Evolutionary conservation across 35 echinoderm and acorn worm genomes (phyloP).

Genomic region (Patiria miniata): DNA sequence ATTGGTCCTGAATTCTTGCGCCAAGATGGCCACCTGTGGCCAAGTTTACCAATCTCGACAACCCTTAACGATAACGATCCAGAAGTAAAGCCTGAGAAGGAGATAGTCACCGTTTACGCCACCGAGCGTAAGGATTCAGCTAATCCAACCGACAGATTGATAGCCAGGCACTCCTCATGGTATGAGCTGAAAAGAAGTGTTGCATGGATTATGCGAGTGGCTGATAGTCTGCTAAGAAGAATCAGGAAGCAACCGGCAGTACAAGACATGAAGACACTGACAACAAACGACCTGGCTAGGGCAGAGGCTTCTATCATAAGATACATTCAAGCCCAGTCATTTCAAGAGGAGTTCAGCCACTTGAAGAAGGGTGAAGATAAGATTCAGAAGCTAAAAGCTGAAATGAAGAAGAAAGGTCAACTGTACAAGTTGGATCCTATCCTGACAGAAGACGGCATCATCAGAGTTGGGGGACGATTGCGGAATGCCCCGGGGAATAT

Average conservation of each 20-base stretch:
- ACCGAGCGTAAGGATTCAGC: not conserved
- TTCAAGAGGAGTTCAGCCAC: not conserved
- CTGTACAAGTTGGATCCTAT: not conserved
- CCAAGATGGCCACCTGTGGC: constrained; percentile 15
- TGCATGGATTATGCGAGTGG: not conserved
- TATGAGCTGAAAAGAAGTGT: constrained; percentile 38
- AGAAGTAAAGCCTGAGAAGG: constrained; percentile 15
- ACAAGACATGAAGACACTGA: not conserved
- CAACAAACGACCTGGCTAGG: not conserved
- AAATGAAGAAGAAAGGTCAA: not conserved
- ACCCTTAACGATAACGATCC: constrained; percentile 25
- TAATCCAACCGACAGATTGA: constrained; percentile 29
- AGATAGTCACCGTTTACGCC: not conserved
- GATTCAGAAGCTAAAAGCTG: no score
- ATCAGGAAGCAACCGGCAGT: not conserved
- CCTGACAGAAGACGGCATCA: constrained; percentile 26
- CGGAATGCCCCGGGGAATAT: constrained; percentile 26
- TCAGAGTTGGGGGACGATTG: constrained; percentile 49
- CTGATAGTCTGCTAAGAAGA: not conserved
- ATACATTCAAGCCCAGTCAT: not conserved
- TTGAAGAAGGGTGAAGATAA: not conserved
- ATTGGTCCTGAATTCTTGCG: constrained; percentile 46
- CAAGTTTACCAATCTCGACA: constrained; percentile 23
- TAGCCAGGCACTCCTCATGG: constrained; percentile 22
- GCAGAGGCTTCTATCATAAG: not conserved